Evolutionary conservation across 2,888 invertebrate species (phyloP).

Genomic region (Oegoconia quadripuncta): DNA sequence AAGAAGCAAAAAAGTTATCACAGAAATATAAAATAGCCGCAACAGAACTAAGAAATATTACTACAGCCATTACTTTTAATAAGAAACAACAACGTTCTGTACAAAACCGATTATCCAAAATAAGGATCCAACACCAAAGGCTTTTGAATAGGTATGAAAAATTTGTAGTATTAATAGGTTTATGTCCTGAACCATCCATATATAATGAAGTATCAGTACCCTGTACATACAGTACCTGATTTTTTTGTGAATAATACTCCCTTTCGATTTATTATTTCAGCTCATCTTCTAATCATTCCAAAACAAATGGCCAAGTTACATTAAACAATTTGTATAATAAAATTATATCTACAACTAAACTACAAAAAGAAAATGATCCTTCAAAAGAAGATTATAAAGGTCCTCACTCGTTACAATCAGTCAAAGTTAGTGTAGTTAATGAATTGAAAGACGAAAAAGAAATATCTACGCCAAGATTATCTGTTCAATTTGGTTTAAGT

Average conservation of each 20-base stretch:
- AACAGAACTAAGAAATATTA: conserved; percentile 60
- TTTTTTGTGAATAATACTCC: conserved; percentile 4
- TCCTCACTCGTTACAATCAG: conserved; percentile 34
- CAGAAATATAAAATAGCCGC: conserved; percentile 67
- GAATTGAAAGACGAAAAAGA: conserved; percentile 36
- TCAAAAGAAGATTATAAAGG: conserved; percentile 43
- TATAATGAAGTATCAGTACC: no score
- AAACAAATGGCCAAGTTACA: conserved; percentile 31
- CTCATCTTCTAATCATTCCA: conserved; percentile 55
- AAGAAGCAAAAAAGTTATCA: conserved; percentile 56
- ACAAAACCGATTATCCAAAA: conserved; percentile 55
- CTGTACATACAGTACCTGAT: no score
- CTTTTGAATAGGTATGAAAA: conserved; percentile 71
- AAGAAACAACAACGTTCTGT: conserved; percentile 60
- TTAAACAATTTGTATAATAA: conserved; percentile 31
- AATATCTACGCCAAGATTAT: conserved; percentile 32
- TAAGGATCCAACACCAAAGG: conserved; percentile 62
- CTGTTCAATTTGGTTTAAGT: conserved; percentile 48
- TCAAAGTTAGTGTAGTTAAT: conserved; percentile 50
- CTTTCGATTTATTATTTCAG: conserved; percentile 41
- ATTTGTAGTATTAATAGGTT: no score
- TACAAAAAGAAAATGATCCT: conserved; percentile 67
- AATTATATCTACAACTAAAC: conserved; percentile 29
- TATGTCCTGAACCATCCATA: no score
- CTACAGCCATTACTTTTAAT: conserved; percentile 63